phyloP scores from a whole-genome alignment of 2,888 invertebrate genomes.

The Apomyelois bistriatella region DNA sequence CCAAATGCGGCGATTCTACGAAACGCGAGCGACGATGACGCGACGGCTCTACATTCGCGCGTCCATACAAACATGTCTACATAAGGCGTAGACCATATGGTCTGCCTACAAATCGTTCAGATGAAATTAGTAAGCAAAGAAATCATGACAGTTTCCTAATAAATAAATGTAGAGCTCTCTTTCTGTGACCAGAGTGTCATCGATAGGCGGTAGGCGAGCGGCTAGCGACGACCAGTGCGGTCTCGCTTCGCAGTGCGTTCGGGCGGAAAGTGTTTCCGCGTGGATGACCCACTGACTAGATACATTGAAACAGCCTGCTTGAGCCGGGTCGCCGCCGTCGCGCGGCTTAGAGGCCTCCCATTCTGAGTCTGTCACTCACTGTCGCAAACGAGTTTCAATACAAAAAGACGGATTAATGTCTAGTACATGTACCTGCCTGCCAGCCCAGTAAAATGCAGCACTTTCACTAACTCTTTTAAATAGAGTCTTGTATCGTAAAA shows the following conservation, averaged over 20 bases:
- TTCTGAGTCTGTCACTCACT: background rate
- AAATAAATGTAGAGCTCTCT: too few relatives aligned
- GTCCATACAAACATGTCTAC: background rate
- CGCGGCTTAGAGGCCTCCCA: background rate
- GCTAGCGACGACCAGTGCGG: background rate
- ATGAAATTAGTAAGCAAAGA: background rate
- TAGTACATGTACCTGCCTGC: background rate
- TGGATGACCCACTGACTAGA: conserved; percentile 3
- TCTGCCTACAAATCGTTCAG: background rate
- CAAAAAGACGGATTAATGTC: background rate
- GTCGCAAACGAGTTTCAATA: background rate
- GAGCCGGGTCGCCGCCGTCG: background rate
- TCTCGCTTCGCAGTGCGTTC: background rate
- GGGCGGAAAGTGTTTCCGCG: background rate
- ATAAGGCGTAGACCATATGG: background rate
- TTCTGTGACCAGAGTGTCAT: too few relatives aligned
- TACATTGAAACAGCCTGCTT: background rate
- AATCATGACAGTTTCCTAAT: background rate
- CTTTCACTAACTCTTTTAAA: background rate
- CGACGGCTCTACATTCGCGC: background rate
- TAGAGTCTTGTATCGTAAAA: background rate
- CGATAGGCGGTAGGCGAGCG: too few relatives aligned
- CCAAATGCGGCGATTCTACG: conserved; percentile 4
- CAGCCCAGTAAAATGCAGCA: background rate
- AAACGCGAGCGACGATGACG: background rate